phyloP scores from a whole-genome alignment of 1,140 invertebrate species.

The Rhopalosiphum padi region DNA sequence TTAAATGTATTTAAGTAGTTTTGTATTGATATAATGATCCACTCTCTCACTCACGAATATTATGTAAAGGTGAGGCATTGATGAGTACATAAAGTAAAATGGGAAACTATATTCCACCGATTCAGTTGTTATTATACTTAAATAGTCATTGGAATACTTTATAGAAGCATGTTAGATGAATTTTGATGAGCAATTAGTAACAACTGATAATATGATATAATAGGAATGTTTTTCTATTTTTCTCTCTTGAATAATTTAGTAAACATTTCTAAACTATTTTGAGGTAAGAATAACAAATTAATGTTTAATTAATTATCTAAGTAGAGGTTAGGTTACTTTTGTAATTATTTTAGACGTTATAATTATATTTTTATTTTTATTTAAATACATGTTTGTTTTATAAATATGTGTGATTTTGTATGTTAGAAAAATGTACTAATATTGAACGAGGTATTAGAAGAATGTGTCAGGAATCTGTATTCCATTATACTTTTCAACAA shows the following conservation, averaged over 20 bases:
- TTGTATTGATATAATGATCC: no score
- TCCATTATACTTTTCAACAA: not conserved
- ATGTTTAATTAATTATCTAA: not conserved
- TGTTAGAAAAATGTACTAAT: not conserved
- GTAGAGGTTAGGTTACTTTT: not conserved
- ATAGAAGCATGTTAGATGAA: no score
- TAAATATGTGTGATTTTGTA: not conserved
- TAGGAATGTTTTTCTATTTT: not conserved
- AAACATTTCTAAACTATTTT: not conserved
- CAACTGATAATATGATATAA: not conserved
- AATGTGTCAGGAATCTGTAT: not conserved
- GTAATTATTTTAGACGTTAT: not conserved
- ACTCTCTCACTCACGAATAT: no score
- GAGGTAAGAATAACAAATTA: not conserved
- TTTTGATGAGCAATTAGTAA: no score
- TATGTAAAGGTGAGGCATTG: no score
- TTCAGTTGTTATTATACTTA: no score
- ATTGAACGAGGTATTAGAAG: not conserved
- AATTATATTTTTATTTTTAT: not conserved
- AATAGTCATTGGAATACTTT: no score
- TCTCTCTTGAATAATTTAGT: not conserved
- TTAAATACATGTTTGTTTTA: not conserved
- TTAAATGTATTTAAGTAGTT: no score
- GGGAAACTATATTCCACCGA: no score
- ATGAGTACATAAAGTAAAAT: no score